These are phyloP conservation scores for Prionailurus bengalensis DNA, from an alignment of 2,113 vertebrate species.

Conservation along the genomic window DNA sequence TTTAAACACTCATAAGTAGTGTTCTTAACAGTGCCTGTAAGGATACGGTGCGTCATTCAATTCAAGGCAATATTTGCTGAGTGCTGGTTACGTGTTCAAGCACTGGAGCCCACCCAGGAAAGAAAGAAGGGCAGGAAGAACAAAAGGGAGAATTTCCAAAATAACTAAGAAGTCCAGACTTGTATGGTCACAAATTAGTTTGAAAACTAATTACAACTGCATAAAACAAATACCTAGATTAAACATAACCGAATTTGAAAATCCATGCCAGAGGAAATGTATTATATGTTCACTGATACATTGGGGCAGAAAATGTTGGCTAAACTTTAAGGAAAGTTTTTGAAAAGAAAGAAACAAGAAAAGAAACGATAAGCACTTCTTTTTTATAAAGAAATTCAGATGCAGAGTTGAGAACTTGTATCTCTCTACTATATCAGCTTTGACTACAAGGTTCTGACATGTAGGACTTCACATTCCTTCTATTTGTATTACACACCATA, in stretches of 20 bases:
- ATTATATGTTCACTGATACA: not conserved
- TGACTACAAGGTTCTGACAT: not conserved
- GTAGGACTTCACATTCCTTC: not conserved
- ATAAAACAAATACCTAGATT: not conserved
- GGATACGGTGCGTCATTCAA: not conserved
- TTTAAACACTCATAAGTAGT: not conserved
- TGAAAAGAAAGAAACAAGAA: not conserved
- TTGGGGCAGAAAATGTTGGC: not conserved
- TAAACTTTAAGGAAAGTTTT: not conserved
- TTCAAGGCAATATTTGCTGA: not conserved
- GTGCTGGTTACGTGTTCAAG: not conserved
- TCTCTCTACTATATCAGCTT: not conserved
- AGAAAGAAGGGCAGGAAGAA: not conserved
- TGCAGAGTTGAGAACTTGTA: not conserved
- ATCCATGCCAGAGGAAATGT: not conserved
- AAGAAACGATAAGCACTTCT: not conserved
- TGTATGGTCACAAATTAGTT: not conserved
- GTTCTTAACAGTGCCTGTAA: not conserved
- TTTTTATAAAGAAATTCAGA: slow-evolving; percentile 1
- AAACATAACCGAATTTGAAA: not conserved
- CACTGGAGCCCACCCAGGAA: not conserved
- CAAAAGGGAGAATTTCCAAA: not conserved
- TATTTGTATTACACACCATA: not conserved
- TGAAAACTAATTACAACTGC: not conserved
- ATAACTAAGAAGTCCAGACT: not conserved